phyloP scores from a whole-genome alignment of 2,797 vertebrate genomes.

The Myotis vivesi region DNA sequence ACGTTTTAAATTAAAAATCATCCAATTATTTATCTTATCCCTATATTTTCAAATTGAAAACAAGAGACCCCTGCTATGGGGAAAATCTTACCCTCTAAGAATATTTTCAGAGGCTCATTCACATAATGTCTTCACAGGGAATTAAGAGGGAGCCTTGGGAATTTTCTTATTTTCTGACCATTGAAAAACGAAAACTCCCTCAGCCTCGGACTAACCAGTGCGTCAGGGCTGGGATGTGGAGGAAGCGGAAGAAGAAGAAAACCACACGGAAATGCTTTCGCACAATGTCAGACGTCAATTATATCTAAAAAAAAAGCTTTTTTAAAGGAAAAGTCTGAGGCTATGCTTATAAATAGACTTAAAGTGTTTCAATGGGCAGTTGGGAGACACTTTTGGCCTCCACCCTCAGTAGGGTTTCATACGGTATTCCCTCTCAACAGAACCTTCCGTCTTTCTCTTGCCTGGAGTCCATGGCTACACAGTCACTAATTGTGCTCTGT shows the following conservation, averaged over 20 bases:
- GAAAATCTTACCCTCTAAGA: not conserved
- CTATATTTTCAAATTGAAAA: not conserved
- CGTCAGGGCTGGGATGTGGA: not conserved
- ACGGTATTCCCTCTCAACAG: not conserved
- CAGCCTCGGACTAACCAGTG: not conserved
- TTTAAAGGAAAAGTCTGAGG: not conserved
- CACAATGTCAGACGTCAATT: not conserved
- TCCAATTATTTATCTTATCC: not conserved
- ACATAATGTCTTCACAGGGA: not conserved
- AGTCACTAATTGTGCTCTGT: not conserved
- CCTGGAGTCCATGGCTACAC: not conserved
- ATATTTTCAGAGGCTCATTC: not conserved
- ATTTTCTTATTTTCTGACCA: conserved; percentile 21
- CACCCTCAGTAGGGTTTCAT: not conserved
- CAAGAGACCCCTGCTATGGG: not conserved
- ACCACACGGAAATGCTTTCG: not conserved
- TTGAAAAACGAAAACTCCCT: not conserved
- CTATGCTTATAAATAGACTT: not conserved
- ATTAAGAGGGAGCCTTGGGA: not conserved
- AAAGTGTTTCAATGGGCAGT: not conserved
- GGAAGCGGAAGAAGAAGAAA: not conserved
- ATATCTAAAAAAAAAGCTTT: not conserved
- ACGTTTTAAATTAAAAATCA: conserved; percentile 6
- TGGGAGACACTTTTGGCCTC: no score
- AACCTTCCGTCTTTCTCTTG: not conserved